These are phyloP conservation scores for Drosophila baimaii DNA, from an alignment of 1,140 invertebrate genomes.

Conservation along the genomic window DNA sequence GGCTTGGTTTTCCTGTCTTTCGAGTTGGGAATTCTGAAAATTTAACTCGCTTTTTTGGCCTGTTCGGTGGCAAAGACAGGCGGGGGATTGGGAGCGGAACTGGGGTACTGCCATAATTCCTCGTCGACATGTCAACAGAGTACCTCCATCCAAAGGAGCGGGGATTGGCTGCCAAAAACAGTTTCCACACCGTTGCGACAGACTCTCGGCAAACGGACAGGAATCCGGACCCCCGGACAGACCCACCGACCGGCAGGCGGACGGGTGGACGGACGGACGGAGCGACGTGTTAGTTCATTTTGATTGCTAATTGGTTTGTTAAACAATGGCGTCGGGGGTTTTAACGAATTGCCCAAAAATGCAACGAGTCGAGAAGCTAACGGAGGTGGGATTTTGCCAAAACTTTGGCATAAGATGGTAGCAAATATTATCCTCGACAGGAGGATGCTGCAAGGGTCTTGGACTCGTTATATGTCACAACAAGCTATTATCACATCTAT, in stretches of 20 bases:
- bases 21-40: constrained; percentile 83
- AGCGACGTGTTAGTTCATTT: constrained; percentile 80
- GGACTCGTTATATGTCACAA: too few species aligned
- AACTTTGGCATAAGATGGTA: not conserved
- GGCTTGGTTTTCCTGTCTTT: constrained; percentile 69
- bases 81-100: not conserved
- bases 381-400: not conserved
- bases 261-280: constrained; percentile 5
- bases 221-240: constrained; percentile 18
- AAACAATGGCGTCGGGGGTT: constrained; percentile 78
- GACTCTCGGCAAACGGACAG: constrained; percentile 19
- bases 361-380: constrained; percentile 42
- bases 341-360: constrained; percentile 84
- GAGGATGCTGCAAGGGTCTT: not conserved
- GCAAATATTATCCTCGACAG: not conserved
- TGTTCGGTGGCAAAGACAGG: constrained; percentile 12
- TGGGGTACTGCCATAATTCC: constrained; percentile 69
- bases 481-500: too few species aligned
- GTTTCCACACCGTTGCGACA: constrained; percentile 42
- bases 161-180: constrained; percentile 44
- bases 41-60: constrained; percentile 69
- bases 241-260: not conserved
- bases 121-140: constrained; percentile 79
- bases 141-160: constrained; percentile 52
- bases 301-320: constrained; percentile 84